Evolutionary conservation across 2,113 vertebrate species (phyloP).

Genomic region (Pterocles orientalis): DNA sequence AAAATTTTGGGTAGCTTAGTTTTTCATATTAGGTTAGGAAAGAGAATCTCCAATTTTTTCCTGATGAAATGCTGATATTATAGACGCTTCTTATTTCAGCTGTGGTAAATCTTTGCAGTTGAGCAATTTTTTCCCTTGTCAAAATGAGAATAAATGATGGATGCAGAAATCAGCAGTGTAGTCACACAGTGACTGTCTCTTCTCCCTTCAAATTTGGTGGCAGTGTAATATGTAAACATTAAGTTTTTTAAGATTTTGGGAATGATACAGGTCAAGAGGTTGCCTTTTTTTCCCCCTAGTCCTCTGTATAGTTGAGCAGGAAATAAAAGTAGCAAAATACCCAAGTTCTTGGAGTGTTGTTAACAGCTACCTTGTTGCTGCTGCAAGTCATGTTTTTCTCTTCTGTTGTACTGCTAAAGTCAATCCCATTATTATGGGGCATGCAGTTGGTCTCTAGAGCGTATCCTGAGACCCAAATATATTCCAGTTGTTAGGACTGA

Average conservation of each 20-base stretch:
- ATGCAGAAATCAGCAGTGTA: not conserved
- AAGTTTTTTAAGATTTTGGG: not conserved
- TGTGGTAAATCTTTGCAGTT: not conserved
- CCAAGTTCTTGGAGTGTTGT: not conserved
- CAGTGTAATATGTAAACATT: not conserved
- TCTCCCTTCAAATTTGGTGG: not conserved
- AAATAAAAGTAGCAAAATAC: constrained; percentile 12
- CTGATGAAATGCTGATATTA: not conserved
- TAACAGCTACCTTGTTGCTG: constrained; percentile 8
- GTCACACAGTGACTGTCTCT: not conserved
- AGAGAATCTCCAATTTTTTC: not conserved
- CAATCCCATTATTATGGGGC: not conserved
- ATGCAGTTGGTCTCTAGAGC: not conserved
- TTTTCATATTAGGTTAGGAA: not conserved
- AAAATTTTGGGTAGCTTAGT: not conserved
- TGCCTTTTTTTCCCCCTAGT: not conserved
- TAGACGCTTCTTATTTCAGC: not conserved
- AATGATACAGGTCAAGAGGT: not conserved
- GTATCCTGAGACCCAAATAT: not conserved
- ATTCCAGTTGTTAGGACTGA: not conserved
- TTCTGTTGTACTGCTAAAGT: not conserved
- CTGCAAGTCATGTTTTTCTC: not conserved
- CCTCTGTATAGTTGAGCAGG: constrained; percentile 21
- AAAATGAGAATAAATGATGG: not conserved
- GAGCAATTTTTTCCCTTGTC: not conserved